These are phyloP conservation scores for Galagoides demidoff DNA, from an alignment of 2,797 vertebrate species.

Conservation along the genomic window DNA sequence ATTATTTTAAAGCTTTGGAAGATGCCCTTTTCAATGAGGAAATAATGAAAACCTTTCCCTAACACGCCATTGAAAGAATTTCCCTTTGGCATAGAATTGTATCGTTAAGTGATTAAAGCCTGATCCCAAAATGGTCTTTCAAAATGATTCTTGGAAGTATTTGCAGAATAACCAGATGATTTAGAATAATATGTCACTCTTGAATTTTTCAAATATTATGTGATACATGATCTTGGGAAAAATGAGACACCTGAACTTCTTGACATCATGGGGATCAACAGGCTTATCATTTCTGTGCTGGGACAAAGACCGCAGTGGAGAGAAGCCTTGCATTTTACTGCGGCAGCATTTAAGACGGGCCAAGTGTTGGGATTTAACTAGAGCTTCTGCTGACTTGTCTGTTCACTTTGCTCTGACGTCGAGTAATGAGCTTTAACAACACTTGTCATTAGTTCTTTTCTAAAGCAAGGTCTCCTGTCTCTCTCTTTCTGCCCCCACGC, in stretches of 20 bases:
- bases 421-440: not conserved
- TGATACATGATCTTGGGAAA: not conserved
- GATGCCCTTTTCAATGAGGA: not conserved
- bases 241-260: not conserved
- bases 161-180: not conserved
- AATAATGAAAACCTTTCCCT: not conserved
- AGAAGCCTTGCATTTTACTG: not conserved
- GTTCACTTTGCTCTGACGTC: not conserved
- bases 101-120: not conserved
- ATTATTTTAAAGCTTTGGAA: conserved; percentile 1
- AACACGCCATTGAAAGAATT: not conserved
- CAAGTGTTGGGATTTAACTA: not conserved
- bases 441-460: not conserved
- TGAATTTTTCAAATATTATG: conserved; percentile 10
- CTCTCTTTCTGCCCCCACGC: no score
- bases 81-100: not conserved
- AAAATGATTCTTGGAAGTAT: not conserved
- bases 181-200: not conserved
- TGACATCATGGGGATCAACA: not conserved
- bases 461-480: not conserved
- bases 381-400: not conserved
- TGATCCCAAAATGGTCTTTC: not conserved
- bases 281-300: not conserved
- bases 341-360: not conserved
- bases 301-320: not conserved